Conservation (phyloP, 2,113 vertebrate genomes). For the Phylloscopus whistleri region DNA sequence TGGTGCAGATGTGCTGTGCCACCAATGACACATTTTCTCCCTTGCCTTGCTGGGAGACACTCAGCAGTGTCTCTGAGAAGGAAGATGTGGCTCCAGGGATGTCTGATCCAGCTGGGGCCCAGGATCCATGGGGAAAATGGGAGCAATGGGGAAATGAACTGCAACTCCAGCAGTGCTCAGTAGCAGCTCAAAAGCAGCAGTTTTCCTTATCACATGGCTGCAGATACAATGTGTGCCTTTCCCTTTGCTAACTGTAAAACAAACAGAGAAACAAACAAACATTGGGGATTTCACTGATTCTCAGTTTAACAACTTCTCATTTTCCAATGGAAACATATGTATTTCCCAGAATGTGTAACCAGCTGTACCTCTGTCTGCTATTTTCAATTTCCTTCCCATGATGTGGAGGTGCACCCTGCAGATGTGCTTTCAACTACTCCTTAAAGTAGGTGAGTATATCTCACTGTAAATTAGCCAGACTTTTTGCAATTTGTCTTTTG, state of each 20-base stretch:
- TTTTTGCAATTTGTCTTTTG: neutral
- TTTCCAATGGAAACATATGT: neutral
- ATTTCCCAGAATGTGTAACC: neutral
- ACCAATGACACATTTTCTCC: accelerated
- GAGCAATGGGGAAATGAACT: neutral
- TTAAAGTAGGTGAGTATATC: neutral
- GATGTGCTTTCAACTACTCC: neutral
- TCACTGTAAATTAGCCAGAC: neutral
- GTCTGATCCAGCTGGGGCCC: neutral
- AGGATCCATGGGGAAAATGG: accelerated
- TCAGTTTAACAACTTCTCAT: neutral
- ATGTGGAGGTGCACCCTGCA: neutral
- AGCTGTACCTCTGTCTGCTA: neutral
- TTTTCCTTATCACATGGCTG: neutral
- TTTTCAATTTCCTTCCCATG: neutral
- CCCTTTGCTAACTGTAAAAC: neutral
- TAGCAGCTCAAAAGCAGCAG: neutral
- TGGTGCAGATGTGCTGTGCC: accelerated
- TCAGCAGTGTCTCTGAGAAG: neutral
- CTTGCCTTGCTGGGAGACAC: neutral
- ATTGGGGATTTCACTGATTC: neutral
- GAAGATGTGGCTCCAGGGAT: neutral
- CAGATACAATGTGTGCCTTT: neutral
- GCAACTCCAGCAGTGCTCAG: neutral
- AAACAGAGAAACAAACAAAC: neutral